Base-by-base conservation (phyloP, 2,113 vertebrate species). In the Oncorhynchus keta region DNA sequence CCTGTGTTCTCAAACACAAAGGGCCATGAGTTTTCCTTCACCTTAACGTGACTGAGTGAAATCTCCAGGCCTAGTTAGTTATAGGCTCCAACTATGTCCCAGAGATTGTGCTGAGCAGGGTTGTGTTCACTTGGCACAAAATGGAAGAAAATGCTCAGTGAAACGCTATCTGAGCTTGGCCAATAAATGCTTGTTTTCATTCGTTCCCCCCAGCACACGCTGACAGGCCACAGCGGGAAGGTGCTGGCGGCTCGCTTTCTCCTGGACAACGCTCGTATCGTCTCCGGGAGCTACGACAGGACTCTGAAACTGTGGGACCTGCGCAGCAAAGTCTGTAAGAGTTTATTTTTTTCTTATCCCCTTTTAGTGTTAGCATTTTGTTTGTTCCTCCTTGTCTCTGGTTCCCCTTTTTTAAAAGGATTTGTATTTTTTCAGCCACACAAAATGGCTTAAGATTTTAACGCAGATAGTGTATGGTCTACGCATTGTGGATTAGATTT, bases 221-320 rank as follows among this genome's bases (percentile, higher is more conserved):
- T 99, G 75, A 99, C 98, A 0, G 98, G 98, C 6, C 98, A 99
- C 92, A 99, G 97, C 0, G 98, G 97, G 28, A 99, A 99, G 78
- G 97, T 99, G 12, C 91, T 99, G 0, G 95, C 97, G 0, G 98
- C 98, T 70, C 98, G 97, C 62, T 99, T 99, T 91, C 86, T 99
- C 70, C 83, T 99, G 91, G 98, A 98, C 91, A 98, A 98, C 11
- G 93, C 97, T 0, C 96, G 97, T 0, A 98, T 99, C n/a, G 98
- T 99, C 66, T 99, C 98, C 0, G 97, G 98, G 57, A 98, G 97
- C 79, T 98, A 99, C 0, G 98, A 99, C 90, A 92, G 98, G 70
- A 99, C 98, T 0, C 96, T 99, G 76, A 99, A 99, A 78, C 96
- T 99, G 57, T 99, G 98, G 98, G 97, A 99, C 83, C 95, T 99